Evolutionary conservation across 2,888 invertebrate genomes (phyloP), one percentile per base, ranked within the genome.

Genomic region (Monoplex corrugatus): DNA sequence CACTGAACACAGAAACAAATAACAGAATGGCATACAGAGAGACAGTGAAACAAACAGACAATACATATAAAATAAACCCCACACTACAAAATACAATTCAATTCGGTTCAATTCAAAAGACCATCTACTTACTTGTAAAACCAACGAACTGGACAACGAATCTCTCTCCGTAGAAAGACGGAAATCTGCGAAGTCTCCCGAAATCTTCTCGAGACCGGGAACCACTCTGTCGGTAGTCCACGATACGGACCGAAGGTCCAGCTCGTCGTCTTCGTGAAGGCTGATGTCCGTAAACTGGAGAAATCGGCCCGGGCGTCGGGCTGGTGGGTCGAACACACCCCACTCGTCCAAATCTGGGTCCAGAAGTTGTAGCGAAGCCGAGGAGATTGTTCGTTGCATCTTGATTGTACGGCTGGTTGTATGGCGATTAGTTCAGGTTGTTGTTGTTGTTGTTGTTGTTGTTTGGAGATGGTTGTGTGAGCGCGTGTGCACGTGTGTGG

Each of bases 241-340:
- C 72, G 72, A 72, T 13, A 35, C 35, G 6, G 32, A 35, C 72
- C 72, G 72, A 72, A 35, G 13, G 3, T 35, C 35, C 35, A 35
- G 72, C 10, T 40, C 78, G 78, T 80, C 78, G 10, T 80, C 78
- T 40, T 80, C 78, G 10, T 80, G 40, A 5, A 80, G 78, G 43
- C 78, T 80, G 78, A 80, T 80, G 78, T 80, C 78, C 23, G 78
- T 80, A 43, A 80, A 80, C 43, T 80, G 78, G 23, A 80, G 43
- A 28, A 80, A 80, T 6, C 43, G 78, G 40, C 78, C 78, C 28
- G 78, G 78, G 78, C 40, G 78, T 28, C 78, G 3, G 43, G 78
- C 5, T 28, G 78, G 78, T 1, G 78, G 78, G 43, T 80, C 28
- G 40, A 80, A 80, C 40, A 80, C 78, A 43, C 43, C 78, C 43